phyloP scores from a whole-genome alignment of 2,113 vertebrate genomes.

The Piliocolobus tephrosceles region DNA sequence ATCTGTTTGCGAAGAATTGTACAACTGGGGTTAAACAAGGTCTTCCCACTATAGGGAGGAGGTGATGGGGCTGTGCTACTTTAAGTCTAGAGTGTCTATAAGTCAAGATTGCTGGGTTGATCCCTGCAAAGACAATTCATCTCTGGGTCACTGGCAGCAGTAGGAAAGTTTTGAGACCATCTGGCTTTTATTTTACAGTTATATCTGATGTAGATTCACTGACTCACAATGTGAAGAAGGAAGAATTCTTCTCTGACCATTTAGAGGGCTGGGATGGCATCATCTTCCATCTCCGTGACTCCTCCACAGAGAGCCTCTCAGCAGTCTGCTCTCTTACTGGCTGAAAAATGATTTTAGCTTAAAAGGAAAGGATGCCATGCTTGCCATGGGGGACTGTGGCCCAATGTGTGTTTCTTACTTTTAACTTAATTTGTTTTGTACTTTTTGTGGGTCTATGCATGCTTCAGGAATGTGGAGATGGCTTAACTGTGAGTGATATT shows the following conservation, averaged over 20 bases:
- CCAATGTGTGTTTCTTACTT: background rate
- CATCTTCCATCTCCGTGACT: background rate
- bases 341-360: conserved; percentile 31
- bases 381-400: background rate
- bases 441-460: conserved; percentile 11
- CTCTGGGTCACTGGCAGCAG: background rate
- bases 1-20: background rate
- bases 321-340: background rate
- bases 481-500: conserved; percentile 3
- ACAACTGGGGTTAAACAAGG: background rate
- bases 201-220: background rate
- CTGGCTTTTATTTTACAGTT: background rate
- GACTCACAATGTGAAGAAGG: background rate
- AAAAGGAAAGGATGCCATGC: background rate
- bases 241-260: background rate
- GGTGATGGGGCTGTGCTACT: background rate
- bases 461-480: background rate
- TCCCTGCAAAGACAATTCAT: background rate
- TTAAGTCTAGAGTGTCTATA: background rate
- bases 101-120: background rate
- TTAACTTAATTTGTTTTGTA: conserved; percentile 40
- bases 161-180: background rate
- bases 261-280: background rate
- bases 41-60: rapidly evolving
- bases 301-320: background rate